phyloP scores from a whole-genome alignment of 2,888 invertebrate genomes.

The Drosophila subsilvestris region DNA sequence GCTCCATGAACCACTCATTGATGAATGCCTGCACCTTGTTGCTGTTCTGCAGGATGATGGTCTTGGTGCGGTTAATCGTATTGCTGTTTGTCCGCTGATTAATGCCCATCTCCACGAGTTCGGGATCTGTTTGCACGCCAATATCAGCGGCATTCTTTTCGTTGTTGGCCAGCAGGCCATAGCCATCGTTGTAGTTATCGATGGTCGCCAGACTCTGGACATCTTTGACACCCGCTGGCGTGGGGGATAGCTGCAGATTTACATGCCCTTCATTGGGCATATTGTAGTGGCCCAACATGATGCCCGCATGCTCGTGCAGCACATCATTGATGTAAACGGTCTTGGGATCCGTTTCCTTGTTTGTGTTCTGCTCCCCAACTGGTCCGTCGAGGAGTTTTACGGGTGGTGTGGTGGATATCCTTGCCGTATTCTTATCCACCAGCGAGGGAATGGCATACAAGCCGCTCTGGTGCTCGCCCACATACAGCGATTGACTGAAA shows the following conservation, averaged over 20 bases:
- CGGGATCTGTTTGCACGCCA: slow-evolving; percentile 87
- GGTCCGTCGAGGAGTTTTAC: slow-evolving; percentile 92
- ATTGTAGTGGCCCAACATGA: slow-evolving; percentile 88
- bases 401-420: slow-evolving; percentile 90
- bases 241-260: slow-evolving; percentile 81
- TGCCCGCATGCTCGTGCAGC: slow-evolving; percentile 80
- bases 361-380: slow-evolving; percentile 69
- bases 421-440: slow-evolving; percentile 95
- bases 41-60: slow-evolving; percentile 79
- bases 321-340: slow-evolving; percentile 85
- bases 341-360: slow-evolving; percentile 73
- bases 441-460: slow-evolving; percentile 96
- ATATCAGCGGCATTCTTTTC: slow-evolving; percentile 83
- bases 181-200: slow-evolving; percentile 74
- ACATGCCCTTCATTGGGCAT: slow-evolving; percentile 86
- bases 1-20: slow-evolving; percentile 88
- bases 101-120: slow-evolving; percentile 75
- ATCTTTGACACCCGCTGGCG: slow-evolving; percentile 67
- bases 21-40: slow-evolving; percentile 80
- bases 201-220: slow-evolving; percentile 82
- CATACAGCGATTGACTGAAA: slow-evolving; percentile 93
- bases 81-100: slow-evolving; percentile 54
- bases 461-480: slow-evolving; percentile 93
- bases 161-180: slow-evolving; percentile 67
- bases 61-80: slow-evolving; percentile 84